Base-by-base conservation (phyloP, 1,140 invertebrate species). In the Drosophila tristis region DNA sequence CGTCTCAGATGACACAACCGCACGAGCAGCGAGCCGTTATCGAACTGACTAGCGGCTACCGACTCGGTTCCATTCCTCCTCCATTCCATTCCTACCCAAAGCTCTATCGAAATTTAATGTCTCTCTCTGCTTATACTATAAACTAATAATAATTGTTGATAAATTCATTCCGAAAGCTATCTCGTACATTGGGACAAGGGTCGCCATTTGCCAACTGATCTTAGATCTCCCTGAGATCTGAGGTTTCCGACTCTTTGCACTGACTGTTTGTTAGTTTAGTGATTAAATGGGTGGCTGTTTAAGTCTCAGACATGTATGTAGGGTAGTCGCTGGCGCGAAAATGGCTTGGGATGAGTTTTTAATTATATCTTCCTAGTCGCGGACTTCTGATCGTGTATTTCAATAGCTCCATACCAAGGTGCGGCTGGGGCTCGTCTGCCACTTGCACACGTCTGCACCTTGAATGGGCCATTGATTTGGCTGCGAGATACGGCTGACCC, bases 91-190 rank as follows among this genome's bases (percentile, higher is more conserved):
- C 16, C 16, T 16, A 2, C 5, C 7, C 25, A 42, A 55, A 73
- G 70, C 70, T 71, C 35, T 72, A 29, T 61, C 43, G 23, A 20
- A 44, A 55, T 42, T 23, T 16, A 16, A 25, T 50, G 48, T 51
- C 48, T 25, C n/a, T 54, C n/a, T 54, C 9, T 5, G 5, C 8
- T 20, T 51, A 43, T 56, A 45, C 43, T 63, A 64, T 74, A 62
- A 11, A 50, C 31, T 50, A 56, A 68, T 63, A 54, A 39, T 55
- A 64, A 55, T 64, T 74, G 73, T 74, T 74, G 35, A 74, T 74
- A 74, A 74, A 57, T 53, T 64, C 45, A 29, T 50, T 7, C 29
- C 29, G 7, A 9, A 8, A n/a, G 54, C 62, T 48, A 48, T 50
- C 25, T 9, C 9, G 26, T 8, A 66, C 64, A 65, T 61, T 70